These are phyloP conservation scores for Probaryconus sp. DNA, from an alignment of 1,140 invertebrate species.

Conservation along the genomic window DNA sequence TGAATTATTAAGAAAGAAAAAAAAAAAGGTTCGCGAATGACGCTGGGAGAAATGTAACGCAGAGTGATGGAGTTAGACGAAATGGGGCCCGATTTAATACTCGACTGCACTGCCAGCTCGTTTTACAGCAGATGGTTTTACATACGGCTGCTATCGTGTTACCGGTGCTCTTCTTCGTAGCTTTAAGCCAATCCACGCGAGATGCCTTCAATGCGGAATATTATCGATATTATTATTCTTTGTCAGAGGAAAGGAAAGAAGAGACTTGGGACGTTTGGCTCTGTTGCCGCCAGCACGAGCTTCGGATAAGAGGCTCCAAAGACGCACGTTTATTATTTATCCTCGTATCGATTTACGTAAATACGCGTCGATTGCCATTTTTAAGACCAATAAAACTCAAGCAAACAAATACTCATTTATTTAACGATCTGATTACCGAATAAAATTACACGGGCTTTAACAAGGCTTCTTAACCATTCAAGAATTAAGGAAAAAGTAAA, in stretches of 20 bases:
- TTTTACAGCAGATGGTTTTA: slow-evolving; percentile 78
- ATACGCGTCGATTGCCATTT: slow-evolving; percentile 40
- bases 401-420: not conserved
- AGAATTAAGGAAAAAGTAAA: too few species aligned
- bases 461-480: too few species aligned
- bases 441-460: too few species aligned
- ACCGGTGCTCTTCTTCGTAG: slow-evolving; percentile 62
- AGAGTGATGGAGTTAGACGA: slow-evolving; percentile 33
- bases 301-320: slow-evolving; percentile 12
- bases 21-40: slow-evolving; percentile 12
- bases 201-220: slow-evolving; percentile 60
- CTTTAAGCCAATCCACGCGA: slow-evolving; percentile 53
- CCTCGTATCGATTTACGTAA: slow-evolving; percentile 39
- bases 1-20: slow-evolving; percentile 5
- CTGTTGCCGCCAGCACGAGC: slow-evolving; percentile 25
- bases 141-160: slow-evolving; percentile 75
- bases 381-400: slow-evolving; percentile 28
- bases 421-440: too few species aligned
- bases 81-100: slow-evolving; percentile 75
- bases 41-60: slow-evolving; percentile 16
- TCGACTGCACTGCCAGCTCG: slow-evolving; percentile 74
- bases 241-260: slow-evolving; percentile 13
- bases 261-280: slow-evolving; percentile 2
- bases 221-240: slow-evolving; percentile 68
- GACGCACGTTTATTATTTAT: slow-evolving; percentile 38